Percentiles rank a stretch among this genome's conserved stretches.
phyloP scores from a whole-genome alignment of 2,113 vertebrate genomes.

The Ceuthmochares aereus region DNA sequence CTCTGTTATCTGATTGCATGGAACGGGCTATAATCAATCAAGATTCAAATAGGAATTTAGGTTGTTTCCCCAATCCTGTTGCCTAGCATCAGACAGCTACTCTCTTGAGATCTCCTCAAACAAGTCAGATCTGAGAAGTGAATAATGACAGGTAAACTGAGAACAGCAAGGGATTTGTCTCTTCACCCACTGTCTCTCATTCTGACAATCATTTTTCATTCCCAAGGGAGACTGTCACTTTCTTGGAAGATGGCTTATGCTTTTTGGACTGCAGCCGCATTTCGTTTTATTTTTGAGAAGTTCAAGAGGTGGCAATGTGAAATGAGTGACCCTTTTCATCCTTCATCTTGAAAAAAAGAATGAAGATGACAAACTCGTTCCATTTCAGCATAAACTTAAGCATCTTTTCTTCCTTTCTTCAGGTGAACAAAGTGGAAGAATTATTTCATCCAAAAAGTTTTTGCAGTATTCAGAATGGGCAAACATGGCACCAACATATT shows the following conservation, averaged over 20 bases:
- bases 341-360: conserved; percentile 8
- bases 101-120: background rate
- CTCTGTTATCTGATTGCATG: background rate
- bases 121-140: conserved; percentile 5
- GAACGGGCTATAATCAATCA: background rate
- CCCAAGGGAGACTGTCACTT: background rate
- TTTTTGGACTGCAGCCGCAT: background rate
- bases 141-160: conserved; percentile 49
- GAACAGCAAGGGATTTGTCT: background rate
- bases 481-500: background rate
- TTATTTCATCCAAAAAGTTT: background rate
- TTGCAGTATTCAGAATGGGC: background rate
- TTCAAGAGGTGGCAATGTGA: conserved; percentile 7
- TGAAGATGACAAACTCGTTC: background rate
- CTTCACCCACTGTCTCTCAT: conserved; percentile 35
- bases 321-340: background rate
- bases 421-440: background rate
- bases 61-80: background rate
- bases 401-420: background rate
- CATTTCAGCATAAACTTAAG: background rate
- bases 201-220: conserved; percentile 51
- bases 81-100: conserved; percentile 14
- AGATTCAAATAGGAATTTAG: background rate
- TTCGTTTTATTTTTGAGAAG: conserved; percentile 17
- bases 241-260: conserved; percentile 28